These are phyloP conservation scores for Brachionus plicatilis DNA, from an alignment of 1,140 invertebrate species.

Conservation along the genomic window DNA sequence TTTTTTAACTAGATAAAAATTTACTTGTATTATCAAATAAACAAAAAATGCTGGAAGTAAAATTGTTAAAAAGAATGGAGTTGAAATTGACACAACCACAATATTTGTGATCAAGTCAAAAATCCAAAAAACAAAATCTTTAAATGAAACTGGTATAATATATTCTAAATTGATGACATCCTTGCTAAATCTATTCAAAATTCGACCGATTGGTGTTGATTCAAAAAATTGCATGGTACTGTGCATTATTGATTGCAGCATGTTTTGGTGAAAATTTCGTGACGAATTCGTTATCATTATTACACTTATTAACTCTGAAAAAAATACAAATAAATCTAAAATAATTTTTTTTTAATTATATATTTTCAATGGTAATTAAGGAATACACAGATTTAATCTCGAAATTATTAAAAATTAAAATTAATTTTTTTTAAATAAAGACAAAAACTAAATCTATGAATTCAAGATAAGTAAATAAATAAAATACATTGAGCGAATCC, in stretches of 20 bases:
- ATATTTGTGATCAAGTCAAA: neutral
- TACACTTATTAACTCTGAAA: neutral
- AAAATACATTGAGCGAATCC: neutral
- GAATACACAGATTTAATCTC: no score
- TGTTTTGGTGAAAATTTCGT: neutral
- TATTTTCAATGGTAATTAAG: no score
- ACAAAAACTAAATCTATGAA: no score
- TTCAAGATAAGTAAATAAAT: neutral
- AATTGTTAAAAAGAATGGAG: conserved; percentile 22
- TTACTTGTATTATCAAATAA: conserved; percentile 15
- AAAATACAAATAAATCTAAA: neutral
- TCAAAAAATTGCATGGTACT: conserved; percentile 67
- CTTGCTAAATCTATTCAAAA: conserved; percentile 66
- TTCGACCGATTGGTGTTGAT: conserved; percentile 69
- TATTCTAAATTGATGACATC: conserved; percentile 59
- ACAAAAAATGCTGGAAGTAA: neutral
- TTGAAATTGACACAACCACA: conserved; percentile 18
- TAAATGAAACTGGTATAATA: conserved; percentile 49
- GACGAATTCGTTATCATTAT: conserved; percentile 25
- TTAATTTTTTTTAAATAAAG: no score
- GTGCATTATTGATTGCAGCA: conserved; percentile 61
- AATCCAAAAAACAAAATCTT: neutral
- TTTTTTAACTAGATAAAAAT: neutral
- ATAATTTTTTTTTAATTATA: no score
- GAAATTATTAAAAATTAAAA: no score